Conservation (phyloP, 2,113 vertebrate genomes). For the Dipodomys spectabilis region DNA sequence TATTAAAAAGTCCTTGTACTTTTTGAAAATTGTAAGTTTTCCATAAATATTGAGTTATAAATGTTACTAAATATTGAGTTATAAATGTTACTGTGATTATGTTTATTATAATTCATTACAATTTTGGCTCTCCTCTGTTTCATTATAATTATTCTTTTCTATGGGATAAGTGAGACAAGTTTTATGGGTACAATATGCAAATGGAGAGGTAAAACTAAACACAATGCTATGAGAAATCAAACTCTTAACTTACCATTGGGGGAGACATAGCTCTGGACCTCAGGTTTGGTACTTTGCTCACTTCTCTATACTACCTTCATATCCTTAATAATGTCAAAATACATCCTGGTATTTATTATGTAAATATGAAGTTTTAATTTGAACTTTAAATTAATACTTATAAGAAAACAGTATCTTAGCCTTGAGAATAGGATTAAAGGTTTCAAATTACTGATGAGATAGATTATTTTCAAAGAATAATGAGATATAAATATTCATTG, state of each 20-base stretch:
- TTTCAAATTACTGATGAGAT: conserved; percentile 12
- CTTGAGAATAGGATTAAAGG: background rate
- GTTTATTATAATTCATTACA: background rate
- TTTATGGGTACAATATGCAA: background rate
- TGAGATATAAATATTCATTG: conserved; percentile 8
- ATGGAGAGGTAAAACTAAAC: background rate
- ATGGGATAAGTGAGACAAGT: background rate
- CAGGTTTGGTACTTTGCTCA: background rate
- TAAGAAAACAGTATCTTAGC: background rate
- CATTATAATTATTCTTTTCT: background rate
- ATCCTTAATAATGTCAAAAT: background rate
- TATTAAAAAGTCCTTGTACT: background rate
- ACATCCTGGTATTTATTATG: background rate
- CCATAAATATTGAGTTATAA: background rate
- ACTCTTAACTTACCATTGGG: background rate
- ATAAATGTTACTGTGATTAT: background rate
- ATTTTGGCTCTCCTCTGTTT: background rate
- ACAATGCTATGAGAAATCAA: background rate
- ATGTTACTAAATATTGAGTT: background rate
- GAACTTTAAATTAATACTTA: conserved; percentile 20
- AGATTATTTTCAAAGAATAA: background rate
- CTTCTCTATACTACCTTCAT: background rate
- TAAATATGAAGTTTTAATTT: background rate
- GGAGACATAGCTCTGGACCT: background rate
- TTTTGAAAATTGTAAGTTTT: background rate